A percentile compares a stretch with the other conserved stretches of the same genome.
phyloP scores from a whole-genome alignment of 2,888 invertebrate genomes.

The Catocala nupta region DNA sequence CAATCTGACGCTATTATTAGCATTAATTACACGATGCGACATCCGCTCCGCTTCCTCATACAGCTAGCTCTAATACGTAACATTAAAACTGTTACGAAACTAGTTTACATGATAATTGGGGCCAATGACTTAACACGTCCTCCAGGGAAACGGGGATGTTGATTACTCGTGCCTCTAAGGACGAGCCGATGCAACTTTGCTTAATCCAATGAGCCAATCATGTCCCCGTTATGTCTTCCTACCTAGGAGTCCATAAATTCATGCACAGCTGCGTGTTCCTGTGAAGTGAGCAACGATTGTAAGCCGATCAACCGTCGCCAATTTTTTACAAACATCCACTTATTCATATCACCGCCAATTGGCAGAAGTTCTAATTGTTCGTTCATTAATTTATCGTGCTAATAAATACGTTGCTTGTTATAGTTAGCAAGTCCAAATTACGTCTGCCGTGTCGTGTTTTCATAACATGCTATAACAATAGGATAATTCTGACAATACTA shows the following conservation, averaged over 20 bases:
- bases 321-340: slow-evolving; percentile 36
- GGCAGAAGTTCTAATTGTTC: slow-evolving; percentile 38
- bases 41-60: slow-evolving; percentile 9
- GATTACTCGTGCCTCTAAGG: not conserved
- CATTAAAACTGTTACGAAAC: not conserved
- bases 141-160: not conserved
- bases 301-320: slow-evolving; percentile 36
- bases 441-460: slow-evolving; percentile 11
- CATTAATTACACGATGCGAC: slow-evolving; percentile 4
- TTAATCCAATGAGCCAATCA: not conserved
- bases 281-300: slow-evolving; percentile 15
- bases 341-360: slow-evolving; percentile 43
- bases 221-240: slow-evolving; percentile 2
- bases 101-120: slow-evolving; percentile 1
- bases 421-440: slow-evolving; percentile 5
- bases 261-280: slow-evolving; percentile 4
- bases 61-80: slow-evolving; percentile 1
- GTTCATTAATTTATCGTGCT: slow-evolving; percentile 31
- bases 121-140: slow-evolving; percentile 1
- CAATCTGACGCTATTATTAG: slow-evolving; percentile 7
- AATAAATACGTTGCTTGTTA: slow-evolving; percentile 14
- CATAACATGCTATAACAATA: slow-evolving; percentile 14
- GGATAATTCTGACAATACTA: not conserved
- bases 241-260: slow-evolving; percentile 1
- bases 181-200: too few relatives aligned